These are phyloP conservation scores for Orthosia incerta DNA, from an alignment of 2,888 invertebrate species.

Conservation along the genomic window DNA sequence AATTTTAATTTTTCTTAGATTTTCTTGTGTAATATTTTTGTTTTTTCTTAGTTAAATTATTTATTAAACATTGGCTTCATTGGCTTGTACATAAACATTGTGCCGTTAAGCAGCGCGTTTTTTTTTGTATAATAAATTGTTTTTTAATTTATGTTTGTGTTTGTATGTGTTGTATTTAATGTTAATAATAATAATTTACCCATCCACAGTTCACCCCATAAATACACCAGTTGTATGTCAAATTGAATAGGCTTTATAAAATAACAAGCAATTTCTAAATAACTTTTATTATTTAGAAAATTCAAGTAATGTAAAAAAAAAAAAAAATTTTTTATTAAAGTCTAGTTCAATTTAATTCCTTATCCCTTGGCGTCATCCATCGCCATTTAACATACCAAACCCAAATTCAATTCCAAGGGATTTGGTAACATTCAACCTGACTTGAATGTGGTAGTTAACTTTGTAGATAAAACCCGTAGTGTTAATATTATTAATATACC, in stretches of 20 bases:
- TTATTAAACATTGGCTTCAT: constrained; percentile 80
- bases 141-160: constrained; percentile 69
- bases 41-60: constrained; percentile 77
- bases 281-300: not conserved
- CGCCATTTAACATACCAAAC: constrained; percentile 36
- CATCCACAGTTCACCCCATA: constrained; percentile 35
- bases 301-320: not conserved
- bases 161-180: constrained; percentile 65
- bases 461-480: constrained; percentile 45
- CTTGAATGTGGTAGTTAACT: constrained; percentile 22
- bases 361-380: constrained; percentile 34
- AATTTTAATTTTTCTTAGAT: constrained; percentile 65
- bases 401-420: constrained; percentile 32
- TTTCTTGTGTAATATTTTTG: constrained; percentile 67
- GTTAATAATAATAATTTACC: constrained; percentile 45
- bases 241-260: constrained; percentile 50
- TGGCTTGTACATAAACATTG: constrained; percentile 81
- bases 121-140: constrained; percentile 75
- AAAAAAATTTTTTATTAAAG: too few species aligned
- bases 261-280: not conserved
- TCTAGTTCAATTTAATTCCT: constrained; percentile 42
- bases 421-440: constrained; percentile 38
- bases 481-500: constrained; percentile 29
- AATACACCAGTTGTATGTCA: constrained; percentile 45
- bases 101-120: constrained; percentile 74